Base-by-base conservation (phyloP, 2,797 vertebrate species). In the Enteromius unitaeniatus region DNA sequence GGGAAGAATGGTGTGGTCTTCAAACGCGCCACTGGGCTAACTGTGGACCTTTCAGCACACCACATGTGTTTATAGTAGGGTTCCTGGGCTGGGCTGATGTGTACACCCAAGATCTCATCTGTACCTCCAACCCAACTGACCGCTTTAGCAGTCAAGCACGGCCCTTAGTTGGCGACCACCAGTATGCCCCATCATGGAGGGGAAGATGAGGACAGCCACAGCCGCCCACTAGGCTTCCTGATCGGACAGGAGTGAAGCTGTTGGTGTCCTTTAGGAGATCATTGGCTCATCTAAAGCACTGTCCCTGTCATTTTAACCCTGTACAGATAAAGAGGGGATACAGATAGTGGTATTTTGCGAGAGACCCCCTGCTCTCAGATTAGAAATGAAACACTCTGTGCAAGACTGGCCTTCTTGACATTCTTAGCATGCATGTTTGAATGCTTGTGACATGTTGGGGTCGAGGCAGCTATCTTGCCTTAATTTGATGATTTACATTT, bases 131-230 rank as follows among this genome's bases (percentile, higher is more conserved):
- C 67, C 75, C 83, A 84, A 86, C 87, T 81, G 55, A 53, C 31
- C 60, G 89, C 85, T 89, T 89, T 79, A 88, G 90, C 89, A 89
- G 89, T 85, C 69, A 80, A 88, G 85, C 89, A 89, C 85, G 82
- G 83, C 90, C 88, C 88, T 86, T 74, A 60, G 70, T 69, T 83
- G 78, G 78, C 73, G 73, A 87, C 82, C 78, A 55, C 68, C 84
- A 81, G 85, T 83, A 88, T 88, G 83, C 84, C 88, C 87, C 87
- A 72, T 89, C 88, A 87, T 70, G 83, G 86, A 87, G 84, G 84
- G 86, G 85, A 87, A 84, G 83, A 84, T 78, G 79, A 86, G 83
- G 78, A 76, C 78, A 88, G 81, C 85, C 77, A 76, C 81, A 86
- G 68, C 85, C 84, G 45, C 81, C 85, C 87, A 87, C 68, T 78